Evolutionary conservation across 2,113 vertebrate species (phyloP).

Genomic region (Puma concolor): DNA sequence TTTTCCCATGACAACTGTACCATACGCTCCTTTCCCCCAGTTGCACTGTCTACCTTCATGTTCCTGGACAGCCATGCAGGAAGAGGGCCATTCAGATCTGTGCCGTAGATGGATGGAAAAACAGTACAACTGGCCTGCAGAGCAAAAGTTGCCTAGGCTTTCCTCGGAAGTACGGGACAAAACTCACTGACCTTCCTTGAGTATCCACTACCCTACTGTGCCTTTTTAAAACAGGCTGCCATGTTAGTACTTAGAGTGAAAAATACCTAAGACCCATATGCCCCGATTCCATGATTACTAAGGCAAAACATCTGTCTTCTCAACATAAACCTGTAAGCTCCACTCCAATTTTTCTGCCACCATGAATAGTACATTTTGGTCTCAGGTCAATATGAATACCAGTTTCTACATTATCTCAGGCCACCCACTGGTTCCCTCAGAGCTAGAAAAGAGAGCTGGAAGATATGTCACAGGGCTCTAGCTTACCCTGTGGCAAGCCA

Average conservation of each 20-base stretch:
- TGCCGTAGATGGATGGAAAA: background rate
- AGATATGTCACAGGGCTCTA: background rate
- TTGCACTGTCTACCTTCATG: slow-evolving; percentile 16
- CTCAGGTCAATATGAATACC: background rate
- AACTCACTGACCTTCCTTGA: background rate
- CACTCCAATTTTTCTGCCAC: background rate
- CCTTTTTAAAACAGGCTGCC: background rate
- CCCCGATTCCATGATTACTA: background rate
- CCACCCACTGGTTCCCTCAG: background rate
- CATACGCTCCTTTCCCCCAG: background rate
- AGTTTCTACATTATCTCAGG: background rate
- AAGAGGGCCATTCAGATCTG: background rate
- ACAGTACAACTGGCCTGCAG: background rate
- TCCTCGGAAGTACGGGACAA: background rate
- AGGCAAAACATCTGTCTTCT: background rate
- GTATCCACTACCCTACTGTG: background rate
- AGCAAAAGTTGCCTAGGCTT: background rate
- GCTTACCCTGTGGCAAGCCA: background rate
- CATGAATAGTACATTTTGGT: background rate
- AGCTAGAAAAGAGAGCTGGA: background rate
- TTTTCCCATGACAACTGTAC: background rate
- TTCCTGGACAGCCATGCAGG: background rate
- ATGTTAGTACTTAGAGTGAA: background rate
- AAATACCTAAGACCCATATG: background rate
- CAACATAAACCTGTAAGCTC: background rate